Evolutionary conservation across 2,797 vertebrate genomes (phyloP).

Genomic region (Dromococcyx pavoninus): DNA sequence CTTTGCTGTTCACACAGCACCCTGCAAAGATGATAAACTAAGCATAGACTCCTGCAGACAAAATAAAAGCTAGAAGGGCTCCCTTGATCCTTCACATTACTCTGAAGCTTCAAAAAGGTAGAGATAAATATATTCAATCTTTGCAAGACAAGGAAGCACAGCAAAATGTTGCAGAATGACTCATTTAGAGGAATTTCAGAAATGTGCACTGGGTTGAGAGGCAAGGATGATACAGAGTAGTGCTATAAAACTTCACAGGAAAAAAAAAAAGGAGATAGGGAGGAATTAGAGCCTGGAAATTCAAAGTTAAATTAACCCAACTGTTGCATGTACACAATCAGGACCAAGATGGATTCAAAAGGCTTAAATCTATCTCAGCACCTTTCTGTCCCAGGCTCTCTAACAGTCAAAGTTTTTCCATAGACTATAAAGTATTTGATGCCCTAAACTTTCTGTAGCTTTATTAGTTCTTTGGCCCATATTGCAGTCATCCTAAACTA

Average conservation of each 20-base stretch:
- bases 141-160: background rate
- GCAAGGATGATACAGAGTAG: background rate
- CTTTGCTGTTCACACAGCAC: background rate
- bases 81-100: constrained; percentile 8
- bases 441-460: background rate
- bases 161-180: background rate
- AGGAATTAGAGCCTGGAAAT: background rate
- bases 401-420: background rate
- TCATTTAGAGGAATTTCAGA: background rate
- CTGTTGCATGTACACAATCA: background rate
- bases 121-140: background rate
- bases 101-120: background rate
- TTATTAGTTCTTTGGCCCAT: constrained; percentile 7
- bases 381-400: background rate
- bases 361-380: background rate
- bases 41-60: background rate
- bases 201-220: background rate
- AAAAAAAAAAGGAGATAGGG: background rate
- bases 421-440: background rate
- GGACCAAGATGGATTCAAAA: background rate
- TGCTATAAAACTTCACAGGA: background rate
- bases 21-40: constrained; percentile 18
- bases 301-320: background rate
- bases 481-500: constrained; percentile 29
- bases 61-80: constrained; percentile 34